These are phyloP conservation scores for Macropodus opercularis DNA, from an alignment of 2,797 vertebrate genomes.

Conservation along the genomic window DNA sequence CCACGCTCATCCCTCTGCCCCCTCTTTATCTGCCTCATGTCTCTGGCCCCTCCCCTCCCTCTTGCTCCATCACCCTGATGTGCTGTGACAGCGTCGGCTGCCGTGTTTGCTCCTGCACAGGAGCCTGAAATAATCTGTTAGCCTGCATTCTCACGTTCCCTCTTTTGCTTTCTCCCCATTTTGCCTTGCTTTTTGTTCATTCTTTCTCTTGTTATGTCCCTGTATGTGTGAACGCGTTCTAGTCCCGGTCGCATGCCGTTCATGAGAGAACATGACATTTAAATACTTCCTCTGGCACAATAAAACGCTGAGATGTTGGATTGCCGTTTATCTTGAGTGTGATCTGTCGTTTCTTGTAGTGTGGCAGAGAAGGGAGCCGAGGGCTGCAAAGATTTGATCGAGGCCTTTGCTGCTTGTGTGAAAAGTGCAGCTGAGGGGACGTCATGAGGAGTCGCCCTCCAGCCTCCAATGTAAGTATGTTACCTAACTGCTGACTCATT, in stretches of 20 bases:
- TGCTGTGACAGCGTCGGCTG: slow-evolving; percentile 61
- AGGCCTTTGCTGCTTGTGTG: slow-evolving; percentile 82
- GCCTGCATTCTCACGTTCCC: slow-evolving; percentile 16
- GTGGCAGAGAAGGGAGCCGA: slow-evolving; percentile 78
- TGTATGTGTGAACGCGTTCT: too few relatives aligned
- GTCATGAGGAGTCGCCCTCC: slow-evolving; percentile 71
- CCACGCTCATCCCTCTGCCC: slow-evolving; percentile 20
- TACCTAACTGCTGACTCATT: background rate
- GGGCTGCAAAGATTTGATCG: slow-evolving; percentile 82
- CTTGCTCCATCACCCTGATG: slow-evolving; percentile 68
- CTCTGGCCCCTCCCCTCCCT: slow-evolving; percentile 15
- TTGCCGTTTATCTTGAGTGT: background rate
- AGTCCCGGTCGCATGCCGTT: background rate
- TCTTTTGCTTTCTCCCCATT: slow-evolving; percentile 7
- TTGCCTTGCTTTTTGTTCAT: background rate
- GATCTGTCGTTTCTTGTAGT: slow-evolving; percentile 52
- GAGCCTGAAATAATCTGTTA: slow-evolving; percentile 61
- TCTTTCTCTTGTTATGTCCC: background rate
- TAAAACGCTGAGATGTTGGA: background rate
- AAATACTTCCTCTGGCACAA: background rate
- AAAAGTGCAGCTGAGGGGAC: slow-evolving; percentile 75
- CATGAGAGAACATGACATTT: background rate
- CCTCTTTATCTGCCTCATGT: background rate
- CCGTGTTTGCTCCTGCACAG: slow-evolving; percentile 52
- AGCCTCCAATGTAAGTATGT: slow-evolving; percentile 63